These are phyloP conservation scores for Mesorhabditis belari DNA, from an alignment of 2,888 invertebrate species.

Conservation along the genomic window DNA sequence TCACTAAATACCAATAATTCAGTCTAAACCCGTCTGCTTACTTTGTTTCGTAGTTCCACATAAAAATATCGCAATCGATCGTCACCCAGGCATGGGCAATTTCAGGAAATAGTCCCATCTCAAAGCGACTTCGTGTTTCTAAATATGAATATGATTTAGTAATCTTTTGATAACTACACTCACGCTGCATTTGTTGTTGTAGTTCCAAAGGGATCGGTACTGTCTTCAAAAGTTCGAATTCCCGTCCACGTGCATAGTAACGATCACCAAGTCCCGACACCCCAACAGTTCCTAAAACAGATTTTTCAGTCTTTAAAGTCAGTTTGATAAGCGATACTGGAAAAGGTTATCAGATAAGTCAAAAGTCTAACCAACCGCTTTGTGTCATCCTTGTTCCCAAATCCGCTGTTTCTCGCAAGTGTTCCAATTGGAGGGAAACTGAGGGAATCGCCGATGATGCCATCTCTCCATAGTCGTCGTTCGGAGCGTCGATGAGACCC, in stretches of 20 bases:
- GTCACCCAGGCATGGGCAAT: constrained; percentile 93
- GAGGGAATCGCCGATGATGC: neutral
- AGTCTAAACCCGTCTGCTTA: neutral
- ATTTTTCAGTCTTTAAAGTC: no score
- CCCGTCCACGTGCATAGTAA: constrained; percentile 24
- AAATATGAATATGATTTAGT: constrained; percentile 21
- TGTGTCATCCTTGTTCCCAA: constrained; percentile 21
- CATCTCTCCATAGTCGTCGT: neutral
- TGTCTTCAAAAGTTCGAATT: constrained; percentile 20
- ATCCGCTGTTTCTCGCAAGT: constrained; percentile 20
- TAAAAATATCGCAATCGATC: constrained; percentile 92
- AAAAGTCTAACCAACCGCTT: constrained; percentile 10
- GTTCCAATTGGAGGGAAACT: constrained; percentile 21
- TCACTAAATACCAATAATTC: constrained; percentile 59
- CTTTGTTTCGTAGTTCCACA: constrained; percentile 67
- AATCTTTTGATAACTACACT: constrained; percentile 8
- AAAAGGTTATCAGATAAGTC: no score
- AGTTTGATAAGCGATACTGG: no score
- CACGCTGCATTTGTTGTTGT: constrained; percentile 41
- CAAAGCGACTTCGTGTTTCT: constrained; percentile 91
- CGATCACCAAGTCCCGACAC: constrained; percentile 35
- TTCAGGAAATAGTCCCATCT: constrained; percentile 94
- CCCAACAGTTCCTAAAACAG: constrained; percentile 21
- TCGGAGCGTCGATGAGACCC: no score
- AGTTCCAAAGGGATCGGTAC: constrained; percentile 42